Base-by-base conservation (phyloP, 2,888 invertebrate species). In the Cheiracanthium punctorium region DNA sequence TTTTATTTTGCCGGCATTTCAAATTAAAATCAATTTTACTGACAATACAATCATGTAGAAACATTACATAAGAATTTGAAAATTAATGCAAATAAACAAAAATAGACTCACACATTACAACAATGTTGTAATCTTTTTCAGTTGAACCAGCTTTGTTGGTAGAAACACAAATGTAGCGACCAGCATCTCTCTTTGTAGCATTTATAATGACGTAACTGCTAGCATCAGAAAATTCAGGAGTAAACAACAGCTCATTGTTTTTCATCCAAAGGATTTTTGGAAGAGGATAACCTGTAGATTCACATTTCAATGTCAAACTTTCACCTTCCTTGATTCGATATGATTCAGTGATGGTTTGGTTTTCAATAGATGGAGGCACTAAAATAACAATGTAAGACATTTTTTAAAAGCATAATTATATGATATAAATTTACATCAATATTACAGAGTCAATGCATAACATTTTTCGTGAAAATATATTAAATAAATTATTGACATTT, bases 61-160 rank as follows among this genome's bases (percentile, higher is more conserved):
- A 67, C 20, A n/a, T 20, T 0, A 69, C 0, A 0, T 69, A n/a
- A 37, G 29, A 24, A 2, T 48, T 17, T 12, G 24, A 48, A 28
- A n/a, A 28, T 17, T 14, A 20, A 41, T n/a, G n/a, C n/a, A n/a
- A n/a, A n/a, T n/a, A n/a, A n/a, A n/a, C n/a, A n/a, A n/a, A n/a
- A n/a, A n/a, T 17, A 33, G 43, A 80, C 90, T 85, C 87, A 91
- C 92, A 90, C 69, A 91, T 82, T 0, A 92, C 90, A 69, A 90
- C 89, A 32, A 92, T 88, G 71, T 90, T 90, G 1, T 91, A 90
- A 32, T 89, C 88, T 80, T 91, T 90, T 12, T 90, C 90, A 10
- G 89, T 88, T 37, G 90, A 89, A 14, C 90, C 85, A 90, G 89
- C 89, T 69, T 87, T 88, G 82, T 89, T 89, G 17, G 82, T 71